A percentile compares a stretch with the other conserved stretches of the same genome.
These are phyloP conservation scores for Anguilla marmorata DNA, from an alignment of 2,797 vertebrate species.

Conservation along the genomic window DNA sequence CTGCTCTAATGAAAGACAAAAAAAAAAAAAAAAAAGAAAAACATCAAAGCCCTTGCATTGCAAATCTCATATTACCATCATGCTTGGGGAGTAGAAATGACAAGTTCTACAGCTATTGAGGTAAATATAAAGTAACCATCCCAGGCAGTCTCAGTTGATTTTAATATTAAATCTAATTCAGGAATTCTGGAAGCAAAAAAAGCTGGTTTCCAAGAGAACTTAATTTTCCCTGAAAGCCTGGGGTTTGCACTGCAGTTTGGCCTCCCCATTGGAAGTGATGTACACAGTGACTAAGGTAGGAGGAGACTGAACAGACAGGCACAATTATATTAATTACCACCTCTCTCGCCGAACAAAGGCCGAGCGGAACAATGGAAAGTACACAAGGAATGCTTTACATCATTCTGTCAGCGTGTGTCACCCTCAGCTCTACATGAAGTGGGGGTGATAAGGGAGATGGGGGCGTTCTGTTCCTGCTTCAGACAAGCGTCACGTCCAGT, in stretches of 20 bases:
- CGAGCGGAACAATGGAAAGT: neutral
- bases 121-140: neutral
- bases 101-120: neutral
- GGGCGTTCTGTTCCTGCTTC: neutral
- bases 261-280: neutral
- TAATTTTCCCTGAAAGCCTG: neutral
- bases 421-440: neutral
- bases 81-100: neutral
- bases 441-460: neutral
- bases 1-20: neutral
- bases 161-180: neutral
- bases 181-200: neutral
- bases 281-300: neutral
- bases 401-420: neutral
- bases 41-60: neutral
- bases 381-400: neutral
- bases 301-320: neutral
- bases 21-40: neutral
- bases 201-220: neutral
- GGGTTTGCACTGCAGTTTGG: neutral
- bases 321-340: neutral
- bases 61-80: neutral
- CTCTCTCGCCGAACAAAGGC: neutral
- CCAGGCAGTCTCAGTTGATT: neutral
- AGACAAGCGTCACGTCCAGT: neutral